phyloP scores from a whole-genome alignment of 1,140 invertebrate genomes.

The Macrosteles quadrilineatus region DNA sequence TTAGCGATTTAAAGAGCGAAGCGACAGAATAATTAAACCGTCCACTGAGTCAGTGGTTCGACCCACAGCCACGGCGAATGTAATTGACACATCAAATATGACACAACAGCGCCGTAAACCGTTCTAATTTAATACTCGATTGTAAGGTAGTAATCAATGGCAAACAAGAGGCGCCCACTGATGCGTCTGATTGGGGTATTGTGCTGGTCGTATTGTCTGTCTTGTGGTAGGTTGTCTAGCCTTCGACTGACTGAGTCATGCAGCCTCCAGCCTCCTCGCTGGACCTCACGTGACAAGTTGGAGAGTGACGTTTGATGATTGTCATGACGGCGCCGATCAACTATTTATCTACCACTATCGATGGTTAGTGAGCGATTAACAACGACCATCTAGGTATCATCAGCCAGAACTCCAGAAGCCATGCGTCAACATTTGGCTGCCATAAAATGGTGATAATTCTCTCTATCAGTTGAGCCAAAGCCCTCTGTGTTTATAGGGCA shows the following conservation, averaged over 20 bases:
- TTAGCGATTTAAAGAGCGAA: no score
- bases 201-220: neutral
- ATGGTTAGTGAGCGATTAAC: no score
- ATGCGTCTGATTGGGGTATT: neutral
- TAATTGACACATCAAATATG: constrained; percentile 1
- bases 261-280: neutral
- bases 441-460: constrained; percentile 4
- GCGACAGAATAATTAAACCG: no score
- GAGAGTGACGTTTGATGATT: no score
- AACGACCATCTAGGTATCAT: no score
- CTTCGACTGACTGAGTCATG: neutral
- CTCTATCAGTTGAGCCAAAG: neutral
- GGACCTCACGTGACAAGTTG: no score
- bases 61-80: neutral
- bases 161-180: constrained; percentile 13
- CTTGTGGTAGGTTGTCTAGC: neutral
- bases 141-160: constrained; percentile 6
- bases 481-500: neutral
- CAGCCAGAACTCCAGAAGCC: no score
- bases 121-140: constrained; percentile 9
- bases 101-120: neutral
- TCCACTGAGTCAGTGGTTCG: neutral
- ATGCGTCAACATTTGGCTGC: neutral
- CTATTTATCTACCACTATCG: no score
- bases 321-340: no score